Percentiles rank a stretch among this genome's conserved stretches.
phyloP scores from a whole-genome alignment of 2,888 invertebrate genomes.

The Rambutsinella grinnellia region DNA sequence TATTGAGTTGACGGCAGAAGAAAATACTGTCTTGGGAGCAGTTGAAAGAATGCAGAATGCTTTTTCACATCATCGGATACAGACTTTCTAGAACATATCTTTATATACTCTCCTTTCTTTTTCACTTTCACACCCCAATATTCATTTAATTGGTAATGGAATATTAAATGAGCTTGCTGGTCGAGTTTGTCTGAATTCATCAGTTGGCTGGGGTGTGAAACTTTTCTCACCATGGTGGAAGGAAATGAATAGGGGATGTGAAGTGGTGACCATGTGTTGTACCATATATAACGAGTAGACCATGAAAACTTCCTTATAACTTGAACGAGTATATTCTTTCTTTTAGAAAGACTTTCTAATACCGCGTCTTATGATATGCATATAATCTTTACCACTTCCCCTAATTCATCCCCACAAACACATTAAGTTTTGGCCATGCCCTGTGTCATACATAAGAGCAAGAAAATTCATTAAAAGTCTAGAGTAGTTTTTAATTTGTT shows the following conservation, averaged over 20 bases:
- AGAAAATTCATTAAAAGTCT: slow-evolving; percentile 53
- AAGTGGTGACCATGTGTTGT: slow-evolving; percentile 3
- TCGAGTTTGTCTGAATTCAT: background rate
- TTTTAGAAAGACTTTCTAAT: too few species aligned
- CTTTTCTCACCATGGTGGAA: slow-evolving; percentile 2
- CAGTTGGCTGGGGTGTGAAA: background rate
- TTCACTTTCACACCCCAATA: slow-evolving; percentile 44
- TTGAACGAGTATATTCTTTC: too few species aligned
- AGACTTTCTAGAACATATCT: slow-evolving; percentile 51
- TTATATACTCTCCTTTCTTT: slow-evolving; percentile 29
- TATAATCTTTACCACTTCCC: background rate
- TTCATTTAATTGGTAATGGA: slow-evolving; percentile 58
- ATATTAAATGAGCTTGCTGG: slow-evolving; percentile 46
- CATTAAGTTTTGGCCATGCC: background rate
- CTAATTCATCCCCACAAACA: background rate
- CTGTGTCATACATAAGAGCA: slow-evolving; percentile 10
- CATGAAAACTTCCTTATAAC: too few species aligned
- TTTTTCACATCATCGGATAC: slow-evolving; percentile 26
- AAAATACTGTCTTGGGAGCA: slow-evolving; percentile 37
- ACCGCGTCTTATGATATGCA: too few species aligned
- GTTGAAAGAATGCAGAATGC: slow-evolving; percentile 6
- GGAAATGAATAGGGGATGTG: background rate
- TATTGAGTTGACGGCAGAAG: slow-evolving; percentile 22
- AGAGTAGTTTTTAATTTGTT: slow-evolving; percentile 52
- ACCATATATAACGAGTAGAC: too few species aligned